These are phyloP conservation scores for Brenthis daphne DNA, from an alignment of 2,888 invertebrate species.

Conservation along the genomic window DNA sequence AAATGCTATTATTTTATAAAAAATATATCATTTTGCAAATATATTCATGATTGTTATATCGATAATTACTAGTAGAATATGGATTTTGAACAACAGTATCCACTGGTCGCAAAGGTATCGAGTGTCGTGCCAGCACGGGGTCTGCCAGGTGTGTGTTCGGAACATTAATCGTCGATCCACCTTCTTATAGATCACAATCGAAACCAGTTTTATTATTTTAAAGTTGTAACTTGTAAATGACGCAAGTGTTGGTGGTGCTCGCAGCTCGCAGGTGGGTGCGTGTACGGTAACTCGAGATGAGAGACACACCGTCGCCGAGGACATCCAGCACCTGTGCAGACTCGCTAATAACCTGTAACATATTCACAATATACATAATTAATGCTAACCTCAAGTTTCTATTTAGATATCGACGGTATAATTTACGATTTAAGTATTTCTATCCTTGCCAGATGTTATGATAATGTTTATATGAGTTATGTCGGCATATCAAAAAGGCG, in stretches of 20 bases:
- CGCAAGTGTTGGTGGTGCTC: constrained; percentile 72
- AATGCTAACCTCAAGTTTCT: constrained; percentile 34
- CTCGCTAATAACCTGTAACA: constrained; percentile 26
- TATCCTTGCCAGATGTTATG: constrained; percentile 21
- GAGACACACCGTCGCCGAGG: constrained; percentile 50
- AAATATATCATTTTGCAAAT: constrained; percentile 43
- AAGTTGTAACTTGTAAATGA: constrained; percentile 76
- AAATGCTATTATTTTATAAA: constrained; percentile 36
- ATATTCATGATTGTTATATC: constrained; percentile 44
- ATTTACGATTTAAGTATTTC: constrained; percentile 33
- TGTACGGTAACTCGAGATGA: constrained; percentile 59
- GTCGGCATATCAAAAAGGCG: constrained; percentile 18
- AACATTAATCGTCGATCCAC: constrained; percentile 75
- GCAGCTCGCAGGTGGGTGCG: constrained; percentile 70
- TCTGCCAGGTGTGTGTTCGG: constrained; percentile 71
- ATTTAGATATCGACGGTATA: constrained; percentile 27
- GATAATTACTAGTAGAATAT: constrained; percentile 40
- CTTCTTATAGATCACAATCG: constrained; percentile 79
- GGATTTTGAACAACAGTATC: constrained; percentile 35
- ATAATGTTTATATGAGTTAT: constrained; percentile 15
- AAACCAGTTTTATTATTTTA: constrained; percentile 81
- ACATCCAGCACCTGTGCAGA: constrained; percentile 43
- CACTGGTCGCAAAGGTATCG: constrained; percentile 42
- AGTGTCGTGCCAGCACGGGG: constrained; percentile 66
- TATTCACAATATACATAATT: constrained; percentile 38